phyloP scores from a whole-genome alignment of 2,888 invertebrate genomes.

The Stenoptilia bipunctidactyla region DNA sequence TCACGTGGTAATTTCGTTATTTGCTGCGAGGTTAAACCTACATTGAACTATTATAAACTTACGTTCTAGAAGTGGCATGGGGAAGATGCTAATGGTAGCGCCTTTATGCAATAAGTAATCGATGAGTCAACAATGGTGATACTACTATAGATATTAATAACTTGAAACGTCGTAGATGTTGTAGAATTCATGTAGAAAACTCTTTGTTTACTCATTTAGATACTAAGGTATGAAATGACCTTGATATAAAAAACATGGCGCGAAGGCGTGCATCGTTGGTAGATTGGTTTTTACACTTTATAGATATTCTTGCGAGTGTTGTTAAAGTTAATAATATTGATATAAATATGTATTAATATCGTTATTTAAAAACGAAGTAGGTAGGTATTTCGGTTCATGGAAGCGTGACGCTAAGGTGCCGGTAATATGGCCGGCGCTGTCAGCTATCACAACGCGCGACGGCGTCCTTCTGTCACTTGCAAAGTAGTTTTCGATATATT shows the following conservation, averaged over 20 bases:
- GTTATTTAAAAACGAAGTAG: too few species aligned
- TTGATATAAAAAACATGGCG: conserved; percentile 67
- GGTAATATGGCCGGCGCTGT: conserved; percentile 64
- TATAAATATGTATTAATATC: conserved; percentile 32
- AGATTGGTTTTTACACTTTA: not conserved
- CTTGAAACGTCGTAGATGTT: too few species aligned
- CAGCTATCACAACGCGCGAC: conserved; percentile 18
- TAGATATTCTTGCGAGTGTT: conserved; percentile 12
- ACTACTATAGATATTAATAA: conserved; percentile 14
- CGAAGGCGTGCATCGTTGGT: conserved; percentile 42
- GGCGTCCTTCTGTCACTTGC: conserved; percentile 1
- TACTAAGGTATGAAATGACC: conserved; percentile 51
- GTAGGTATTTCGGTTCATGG: conserved; percentile 30
- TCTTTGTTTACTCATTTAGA: conserved; percentile 63
- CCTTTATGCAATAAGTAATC: conserved; percentile 40
- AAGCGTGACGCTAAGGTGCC: conserved; percentile 59
- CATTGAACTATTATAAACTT: too few species aligned
- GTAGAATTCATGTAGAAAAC: not conserved
- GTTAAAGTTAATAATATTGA: conserved; percentile 29
- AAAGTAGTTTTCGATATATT: conserved; percentile 2
- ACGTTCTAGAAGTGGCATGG: too few species aligned
- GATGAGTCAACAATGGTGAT: conserved; percentile 45
- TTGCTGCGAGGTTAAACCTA: too few species aligned
- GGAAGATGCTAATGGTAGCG: too few species aligned
- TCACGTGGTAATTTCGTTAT: conserved; percentile 41